phyloP scores from a whole-genome alignment of 2,888 invertebrate genomes.

The Pyrgus malvae region DNA sequence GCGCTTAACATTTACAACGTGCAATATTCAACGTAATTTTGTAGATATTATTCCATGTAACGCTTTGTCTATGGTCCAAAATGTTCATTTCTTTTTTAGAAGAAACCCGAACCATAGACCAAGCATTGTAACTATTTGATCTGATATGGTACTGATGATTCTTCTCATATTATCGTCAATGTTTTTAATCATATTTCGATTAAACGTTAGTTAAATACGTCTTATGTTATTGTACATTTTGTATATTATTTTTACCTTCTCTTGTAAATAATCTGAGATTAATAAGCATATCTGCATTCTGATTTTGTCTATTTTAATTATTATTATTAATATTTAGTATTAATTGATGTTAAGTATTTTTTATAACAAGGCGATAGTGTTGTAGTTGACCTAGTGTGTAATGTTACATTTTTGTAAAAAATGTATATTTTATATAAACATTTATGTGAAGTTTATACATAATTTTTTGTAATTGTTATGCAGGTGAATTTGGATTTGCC shows the following conservation, averaged over 20 bases:
- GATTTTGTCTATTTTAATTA: conserved; percentile 54
- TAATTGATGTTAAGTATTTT: conserved; percentile 67
- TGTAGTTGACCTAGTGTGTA: conserved; percentile 54
- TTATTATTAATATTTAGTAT: conserved; percentile 55
- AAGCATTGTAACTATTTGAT: conserved; percentile 42
- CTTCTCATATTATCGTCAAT: conserved; percentile 42
- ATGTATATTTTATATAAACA: conserved; percentile 78
- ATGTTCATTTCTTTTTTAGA: too few relatives aligned
- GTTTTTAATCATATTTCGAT: too few relatives aligned
- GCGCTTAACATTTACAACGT: conserved; percentile 41
- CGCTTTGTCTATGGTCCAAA: conserved; percentile 1
- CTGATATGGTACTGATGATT: conserved; percentile 50
- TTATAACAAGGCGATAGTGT: conserved; percentile 62
- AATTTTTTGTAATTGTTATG: conserved; percentile 63
- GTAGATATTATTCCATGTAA: conserved; percentile 30
- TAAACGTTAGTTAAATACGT: conserved; percentile 28
- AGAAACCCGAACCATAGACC: background rate
- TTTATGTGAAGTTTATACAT: conserved; percentile 67
- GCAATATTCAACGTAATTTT: conserved; percentile 50
- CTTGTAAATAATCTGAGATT: conserved; percentile 71
- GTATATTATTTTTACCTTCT: conserved; percentile 59
- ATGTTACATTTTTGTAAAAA: conserved; percentile 75
- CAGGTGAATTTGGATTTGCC: conserved; percentile 77
- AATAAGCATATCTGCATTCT: conserved; percentile 62
- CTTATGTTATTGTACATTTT: conserved; percentile 64